These are phyloP conservation scores for Rhodinocichla rosea DNA, from an alignment of 2,113 vertebrate species.

Conservation along the genomic window DNA sequence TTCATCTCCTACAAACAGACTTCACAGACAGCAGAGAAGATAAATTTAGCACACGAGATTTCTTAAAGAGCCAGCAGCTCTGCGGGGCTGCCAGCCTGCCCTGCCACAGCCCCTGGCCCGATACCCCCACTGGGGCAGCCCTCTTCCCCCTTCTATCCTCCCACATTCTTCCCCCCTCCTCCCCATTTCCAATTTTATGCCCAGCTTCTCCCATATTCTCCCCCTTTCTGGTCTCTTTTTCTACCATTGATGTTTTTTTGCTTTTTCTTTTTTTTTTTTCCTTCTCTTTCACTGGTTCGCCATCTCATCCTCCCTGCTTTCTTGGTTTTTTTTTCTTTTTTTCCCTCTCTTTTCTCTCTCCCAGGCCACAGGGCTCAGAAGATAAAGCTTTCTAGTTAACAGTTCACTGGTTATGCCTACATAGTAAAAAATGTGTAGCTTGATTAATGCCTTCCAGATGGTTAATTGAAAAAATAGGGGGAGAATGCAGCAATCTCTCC, in stretches of 20 bases:
- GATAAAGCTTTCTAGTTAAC: constrained; percentile 52
- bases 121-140: neutral
- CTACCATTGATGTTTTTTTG: neutral
- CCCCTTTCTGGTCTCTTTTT: neutral
- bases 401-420: constrained; percentile 49
- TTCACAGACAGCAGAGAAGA: constrained; percentile 64
- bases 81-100: neutral
- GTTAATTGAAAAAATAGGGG: constrained; percentile 40
- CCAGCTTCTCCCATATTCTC: neutral
- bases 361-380: constrained; percentile 17
- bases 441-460: constrained; percentile 53
- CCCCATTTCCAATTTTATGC: neutral
- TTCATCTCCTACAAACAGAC: constrained; percentile 66
- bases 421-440: constrained; percentile 52
- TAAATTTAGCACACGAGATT: constrained; percentile 62
- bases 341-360: neutral
- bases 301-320: constrained; percentile 13
- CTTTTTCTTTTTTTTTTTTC: neutral
- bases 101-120: neutral
- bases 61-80: constrained; percentile 56
- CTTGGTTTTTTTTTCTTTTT: neutral
- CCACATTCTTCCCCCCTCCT: neutral
- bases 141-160: neutral
- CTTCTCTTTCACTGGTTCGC: neutral
- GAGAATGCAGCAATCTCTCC: constrained; percentile 9